Conservation (phyloP, 2,797 vertebrate genomes). For the Neopelma chrysocephalum region DNA sequence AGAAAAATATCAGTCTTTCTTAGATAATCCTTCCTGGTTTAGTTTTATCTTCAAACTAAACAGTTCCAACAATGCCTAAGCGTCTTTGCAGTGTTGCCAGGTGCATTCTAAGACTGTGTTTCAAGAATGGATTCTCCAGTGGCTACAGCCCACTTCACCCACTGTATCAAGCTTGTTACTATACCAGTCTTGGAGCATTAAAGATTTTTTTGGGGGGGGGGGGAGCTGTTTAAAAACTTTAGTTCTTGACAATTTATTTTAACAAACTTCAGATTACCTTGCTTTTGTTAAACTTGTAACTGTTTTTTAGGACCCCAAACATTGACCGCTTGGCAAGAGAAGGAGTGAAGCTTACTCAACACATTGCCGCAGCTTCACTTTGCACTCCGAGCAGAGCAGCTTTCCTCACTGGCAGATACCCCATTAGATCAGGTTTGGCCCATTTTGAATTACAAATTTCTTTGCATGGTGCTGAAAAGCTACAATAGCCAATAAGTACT, state of each 20-base stretch:
- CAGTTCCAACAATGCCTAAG: not conserved
- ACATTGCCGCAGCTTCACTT: constrained; percentile 84
- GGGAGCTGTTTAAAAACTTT: not conserved
- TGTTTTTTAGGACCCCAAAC: constrained; percentile 83
- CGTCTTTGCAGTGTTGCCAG: not conserved
- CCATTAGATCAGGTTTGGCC: constrained; percentile 80
- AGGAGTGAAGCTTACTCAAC: constrained; percentile 88
- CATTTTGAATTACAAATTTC: not conserved
- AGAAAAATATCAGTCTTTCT: not conserved
- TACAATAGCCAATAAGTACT: not conserved
- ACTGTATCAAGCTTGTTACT: not conserved
- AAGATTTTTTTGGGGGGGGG: not conserved
- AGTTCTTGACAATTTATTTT: not conserved
- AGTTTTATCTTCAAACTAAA: not conserved
- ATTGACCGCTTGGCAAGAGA: constrained; percentile 84
- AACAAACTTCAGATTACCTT: not conserved
- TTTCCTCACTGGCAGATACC: constrained; percentile 87
- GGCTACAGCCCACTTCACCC: not conserved
- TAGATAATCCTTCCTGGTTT: not conserved
- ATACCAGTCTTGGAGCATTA: not conserved
- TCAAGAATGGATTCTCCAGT: not conserved
- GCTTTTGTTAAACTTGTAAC: not conserved
- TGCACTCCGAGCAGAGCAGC: constrained; percentile 88
- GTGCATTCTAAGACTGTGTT: not conserved
- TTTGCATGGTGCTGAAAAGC: not conserved